Percentiles rank a stretch among this genome's conserved stretches.
Evolutionary conservation across 2,113 vertebrate species (phyloP).

Genomic region (Suricata suricatta): DNA sequence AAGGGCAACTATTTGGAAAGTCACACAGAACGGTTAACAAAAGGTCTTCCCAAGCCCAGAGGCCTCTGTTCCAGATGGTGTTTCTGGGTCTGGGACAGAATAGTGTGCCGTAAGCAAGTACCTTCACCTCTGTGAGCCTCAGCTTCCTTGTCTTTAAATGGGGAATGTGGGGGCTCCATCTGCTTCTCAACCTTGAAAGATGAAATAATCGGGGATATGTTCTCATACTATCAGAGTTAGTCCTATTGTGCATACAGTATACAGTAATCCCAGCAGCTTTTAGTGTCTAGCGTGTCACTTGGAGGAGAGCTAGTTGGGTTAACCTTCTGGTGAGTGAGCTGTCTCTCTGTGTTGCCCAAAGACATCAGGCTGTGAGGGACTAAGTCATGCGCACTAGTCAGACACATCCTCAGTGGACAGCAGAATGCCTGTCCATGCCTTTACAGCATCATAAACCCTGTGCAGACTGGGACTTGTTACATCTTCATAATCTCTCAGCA

Average conservation of each 20-base stretch:
- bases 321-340: neutral
- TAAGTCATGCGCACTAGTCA: neutral
- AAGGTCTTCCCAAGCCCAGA: neutral
- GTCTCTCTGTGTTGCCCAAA: neutral
- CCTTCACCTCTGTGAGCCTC: neutral
- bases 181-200: neutral
- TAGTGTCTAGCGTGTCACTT: neutral
- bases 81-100: too few relatives aligned
- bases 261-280: neutral
- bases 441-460: accelerated
- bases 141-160: neutral
- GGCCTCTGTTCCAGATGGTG: neutral
- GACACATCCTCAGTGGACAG: too few relatives aligned
- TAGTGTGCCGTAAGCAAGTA: accelerated
- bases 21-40: neutral
- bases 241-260: accelerated
- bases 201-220: accelerated
- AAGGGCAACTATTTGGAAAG: neutral
- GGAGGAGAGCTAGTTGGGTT: neutral
- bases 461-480: neutral
- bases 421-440: accelerated
- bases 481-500: accelerated
- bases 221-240: accelerated
- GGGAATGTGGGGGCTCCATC: neutral
- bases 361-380: neutral